Conservation (phyloP, 2,113 vertebrate genomes). For the Xenus cinereus region DNA sequence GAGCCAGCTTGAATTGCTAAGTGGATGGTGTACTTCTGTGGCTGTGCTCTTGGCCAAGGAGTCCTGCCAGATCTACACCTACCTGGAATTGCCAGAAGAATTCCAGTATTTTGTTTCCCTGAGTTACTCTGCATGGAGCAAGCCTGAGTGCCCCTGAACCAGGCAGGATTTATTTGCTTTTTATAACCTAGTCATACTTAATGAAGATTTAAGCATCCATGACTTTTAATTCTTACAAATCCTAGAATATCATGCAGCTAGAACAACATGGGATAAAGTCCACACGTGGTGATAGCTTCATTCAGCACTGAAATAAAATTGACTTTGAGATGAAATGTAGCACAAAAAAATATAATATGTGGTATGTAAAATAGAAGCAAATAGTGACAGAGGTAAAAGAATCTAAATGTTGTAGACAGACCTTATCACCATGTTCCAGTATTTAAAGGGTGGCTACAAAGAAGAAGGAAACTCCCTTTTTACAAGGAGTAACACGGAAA, state of each 20-base stretch:
- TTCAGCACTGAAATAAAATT: neutral
- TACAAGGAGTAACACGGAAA: neutral
- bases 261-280: neutral
- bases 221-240: neutral
- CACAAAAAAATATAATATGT: neutral
- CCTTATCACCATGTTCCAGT: neutral
- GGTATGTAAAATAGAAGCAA: neutral
- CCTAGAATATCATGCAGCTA: neutral
- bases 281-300: neutral
- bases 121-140: neutral
- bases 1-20: neutral
- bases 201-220: neutral
- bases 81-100: neutral
- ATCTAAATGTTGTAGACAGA: neutral
- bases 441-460: neutral
- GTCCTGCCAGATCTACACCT: neutral
- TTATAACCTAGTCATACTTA: neutral
- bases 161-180: neutral
- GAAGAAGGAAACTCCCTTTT: neutral
- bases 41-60: neutral
- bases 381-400: neutral
- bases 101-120: neutral
- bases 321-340: neutral
- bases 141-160: neutral
- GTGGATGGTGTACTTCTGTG: neutral